Percentiles rank a stretch among this genome's conserved stretches.
Conservation (phyloP, 2,888 invertebrate species). For the Parapristionchus giblindavisi region DNA sequence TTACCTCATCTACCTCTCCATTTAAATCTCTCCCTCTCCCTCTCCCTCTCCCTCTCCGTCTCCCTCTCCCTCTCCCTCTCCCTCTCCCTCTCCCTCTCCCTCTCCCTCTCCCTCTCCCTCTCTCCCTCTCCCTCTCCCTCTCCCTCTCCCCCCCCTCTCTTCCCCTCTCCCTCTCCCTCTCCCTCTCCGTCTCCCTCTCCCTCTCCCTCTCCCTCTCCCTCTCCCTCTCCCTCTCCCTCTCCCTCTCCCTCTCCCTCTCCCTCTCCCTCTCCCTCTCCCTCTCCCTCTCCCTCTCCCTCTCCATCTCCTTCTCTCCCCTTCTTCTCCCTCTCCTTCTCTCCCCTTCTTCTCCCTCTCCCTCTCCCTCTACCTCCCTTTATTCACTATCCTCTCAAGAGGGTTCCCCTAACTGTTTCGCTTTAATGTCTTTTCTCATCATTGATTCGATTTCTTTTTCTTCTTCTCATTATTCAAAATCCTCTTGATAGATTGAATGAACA, state of each 20-base stretch:
- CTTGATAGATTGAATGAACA: too few species aligned
- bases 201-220: constrained; percentile 34
- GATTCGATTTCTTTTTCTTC: constrained; percentile 9
- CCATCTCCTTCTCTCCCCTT: neutral
- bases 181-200: constrained; percentile 17
- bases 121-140: neutral
- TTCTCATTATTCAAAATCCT: neutral
- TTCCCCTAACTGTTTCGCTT: neutral
- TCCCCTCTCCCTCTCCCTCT: constrained; percentile 23
- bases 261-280: neutral
- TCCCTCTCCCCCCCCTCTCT: neutral
- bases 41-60: neutral
- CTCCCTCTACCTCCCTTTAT: neutral
- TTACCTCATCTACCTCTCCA: neutral
- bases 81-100: neutral
- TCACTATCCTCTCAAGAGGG: too few species aligned
- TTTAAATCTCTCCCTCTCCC: neutral
- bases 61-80: neutral
- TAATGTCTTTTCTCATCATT: neutral
- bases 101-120: constrained; percentile 1
- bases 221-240: neutral
- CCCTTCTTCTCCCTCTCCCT: neutral
- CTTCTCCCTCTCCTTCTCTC: neutral
- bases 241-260: neutral
- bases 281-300: constrained; percentile 7